Evolutionary conservation across 92 coral and sea anemone species (phyloP).

Genomic region (Paramuricea clavata): DNA sequence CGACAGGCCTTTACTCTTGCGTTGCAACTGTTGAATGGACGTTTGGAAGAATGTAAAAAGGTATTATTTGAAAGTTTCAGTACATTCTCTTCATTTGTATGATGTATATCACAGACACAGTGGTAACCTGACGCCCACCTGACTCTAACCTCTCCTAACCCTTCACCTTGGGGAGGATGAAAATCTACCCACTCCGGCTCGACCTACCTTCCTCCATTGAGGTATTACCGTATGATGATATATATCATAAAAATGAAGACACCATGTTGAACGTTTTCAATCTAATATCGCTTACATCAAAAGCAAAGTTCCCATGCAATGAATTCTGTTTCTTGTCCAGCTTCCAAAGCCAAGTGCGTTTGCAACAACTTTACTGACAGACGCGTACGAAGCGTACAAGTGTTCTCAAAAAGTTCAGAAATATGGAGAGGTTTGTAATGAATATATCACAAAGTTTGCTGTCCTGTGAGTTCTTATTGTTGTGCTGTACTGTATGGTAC

Average conservation of each 20-base stretch:
- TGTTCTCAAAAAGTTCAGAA: slow-evolving; percentile 93
- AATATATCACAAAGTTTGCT: background rate
- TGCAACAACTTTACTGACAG: slow-evolving; percentile 63
- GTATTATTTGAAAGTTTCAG: slow-evolving; percentile 11
- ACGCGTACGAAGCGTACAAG: slow-evolving; percentile 84
- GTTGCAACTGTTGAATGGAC: slow-evolving; percentile 75
- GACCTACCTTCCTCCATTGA: too few species aligned
- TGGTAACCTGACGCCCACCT: too few species aligned
- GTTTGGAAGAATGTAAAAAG: slow-evolving; percentile 65
- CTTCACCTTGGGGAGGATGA: too few species aligned
- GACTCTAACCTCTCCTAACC: too few species aligned
- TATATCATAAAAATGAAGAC: too few species aligned
- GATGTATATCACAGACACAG: too few species aligned
- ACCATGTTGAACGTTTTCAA: too few species aligned
- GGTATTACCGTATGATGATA: too few species aligned
- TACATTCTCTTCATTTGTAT: too few species aligned
- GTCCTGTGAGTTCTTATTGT: background rate
- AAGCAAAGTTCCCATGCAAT: too few species aligned
- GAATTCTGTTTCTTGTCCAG: slow-evolving; percentile 45
- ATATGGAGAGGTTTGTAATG: slow-evolving; percentile 72
- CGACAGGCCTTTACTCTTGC: slow-evolving; percentile 84
- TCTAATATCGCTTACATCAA: background rate
- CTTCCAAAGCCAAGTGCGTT: slow-evolving; percentile 37
- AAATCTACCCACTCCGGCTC: too few species aligned
- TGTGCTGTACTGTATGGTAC: background rate